phyloP scores from a whole-genome alignment of 2,113 vertebrate genomes.

The Chrysochloris asiatica region DNA sequence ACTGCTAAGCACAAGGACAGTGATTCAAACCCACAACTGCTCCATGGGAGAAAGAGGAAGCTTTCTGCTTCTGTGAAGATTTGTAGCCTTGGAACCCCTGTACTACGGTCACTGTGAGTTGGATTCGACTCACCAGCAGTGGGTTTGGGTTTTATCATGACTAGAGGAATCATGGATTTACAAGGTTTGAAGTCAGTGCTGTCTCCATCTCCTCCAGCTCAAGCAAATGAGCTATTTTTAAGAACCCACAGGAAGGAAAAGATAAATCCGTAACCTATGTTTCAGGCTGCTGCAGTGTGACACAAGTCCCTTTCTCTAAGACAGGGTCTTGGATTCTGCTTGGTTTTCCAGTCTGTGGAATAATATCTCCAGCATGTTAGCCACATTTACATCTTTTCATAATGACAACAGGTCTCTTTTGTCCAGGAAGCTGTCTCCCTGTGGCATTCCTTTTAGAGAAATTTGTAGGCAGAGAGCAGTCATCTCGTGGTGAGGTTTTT shows the following conservation, averaged over 20 bases:
- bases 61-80: too few relatives aligned
- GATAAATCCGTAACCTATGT: not conserved
- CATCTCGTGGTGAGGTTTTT: not conserved
- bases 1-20: too few relatives aligned
- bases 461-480: not conserved
- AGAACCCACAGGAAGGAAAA: not conserved
- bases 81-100: too few relatives aligned
- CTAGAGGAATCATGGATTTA: not conserved
- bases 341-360: not conserved
- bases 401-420: not conserved
- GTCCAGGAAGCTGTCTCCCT: not conserved
- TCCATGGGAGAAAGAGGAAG: too few relatives aligned
- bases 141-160: too few relatives aligned
- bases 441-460: not conserved
- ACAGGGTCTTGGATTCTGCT: not conserved
- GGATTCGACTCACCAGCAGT: too few relatives aligned
- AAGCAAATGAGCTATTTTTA: not conserved
- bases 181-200: not conserved
- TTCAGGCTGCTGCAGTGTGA: not conserved
- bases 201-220: not conserved
- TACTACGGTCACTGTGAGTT: too few relatives aligned
- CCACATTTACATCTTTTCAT: not conserved
- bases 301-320: not conserved
- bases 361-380: not conserved
- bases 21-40: too few relatives aligned